phyloP scores from a whole-genome alignment of 2,797 vertebrate genomes.

The Microctenopoma stevenorrisi region DNA sequence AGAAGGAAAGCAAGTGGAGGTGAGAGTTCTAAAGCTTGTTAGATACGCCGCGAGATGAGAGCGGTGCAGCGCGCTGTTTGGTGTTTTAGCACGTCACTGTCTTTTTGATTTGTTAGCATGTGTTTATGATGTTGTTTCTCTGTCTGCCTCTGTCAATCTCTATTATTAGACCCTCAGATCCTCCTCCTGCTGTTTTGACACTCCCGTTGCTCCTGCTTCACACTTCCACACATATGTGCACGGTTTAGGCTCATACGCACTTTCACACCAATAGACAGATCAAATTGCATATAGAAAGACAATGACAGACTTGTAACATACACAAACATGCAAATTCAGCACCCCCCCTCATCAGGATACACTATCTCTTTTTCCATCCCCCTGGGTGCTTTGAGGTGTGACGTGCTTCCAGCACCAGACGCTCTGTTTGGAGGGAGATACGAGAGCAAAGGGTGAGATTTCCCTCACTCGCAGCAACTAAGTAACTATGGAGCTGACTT shows the following conservation, averaged over 20 bases:
- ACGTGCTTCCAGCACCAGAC: constrained; percentile 41
- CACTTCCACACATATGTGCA: constrained; percentile 52
- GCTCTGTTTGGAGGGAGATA: constrained; percentile 52
- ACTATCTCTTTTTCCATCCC: constrained; percentile 14
- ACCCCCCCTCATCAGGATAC: constrained; percentile 35
- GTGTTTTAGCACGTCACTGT: constrained; percentile 75
- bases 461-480: constrained; percentile 53
- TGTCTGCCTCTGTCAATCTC: constrained; percentile 75
- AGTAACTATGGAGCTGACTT: constrained; percentile 64
- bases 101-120: constrained; percentile 81
- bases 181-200: constrained; percentile 75
- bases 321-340: constrained; percentile 26
- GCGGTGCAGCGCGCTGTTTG: constrained; percentile 56
- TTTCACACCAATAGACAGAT: constrained; percentile 24
- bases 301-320: constrained; percentile 30
- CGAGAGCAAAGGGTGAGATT: constrained; percentile 33
- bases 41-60: constrained; percentile 70
- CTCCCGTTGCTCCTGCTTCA: constrained; percentile 70
- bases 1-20: constrained; percentile 65
- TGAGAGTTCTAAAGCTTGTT: constrained; percentile 77
- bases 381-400: constrained; percentile 44
- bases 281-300: constrained; percentile 38
- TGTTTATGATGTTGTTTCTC: constrained; percentile 79
- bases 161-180: constrained; percentile 82
- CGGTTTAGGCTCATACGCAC: constrained; percentile 27